Percentiles rank a stretch among this genome's conserved stretches.
Conservation (phyloP, 1,140 invertebrate species). For the Drosophila lacertosa region DNA sequence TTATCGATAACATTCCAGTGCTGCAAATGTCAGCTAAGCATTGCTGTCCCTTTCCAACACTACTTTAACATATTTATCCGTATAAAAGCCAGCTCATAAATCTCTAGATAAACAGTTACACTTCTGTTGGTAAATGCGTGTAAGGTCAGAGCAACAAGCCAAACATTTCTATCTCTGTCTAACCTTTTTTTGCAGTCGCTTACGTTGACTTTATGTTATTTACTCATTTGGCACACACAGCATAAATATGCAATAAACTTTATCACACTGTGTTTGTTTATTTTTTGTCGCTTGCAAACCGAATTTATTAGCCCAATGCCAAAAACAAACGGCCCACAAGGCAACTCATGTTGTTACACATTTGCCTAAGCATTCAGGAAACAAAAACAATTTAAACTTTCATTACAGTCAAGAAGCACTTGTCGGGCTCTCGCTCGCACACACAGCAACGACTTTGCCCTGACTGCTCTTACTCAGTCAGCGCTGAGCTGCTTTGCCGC, state of each 20-base stretch:
- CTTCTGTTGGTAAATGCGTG: neutral
- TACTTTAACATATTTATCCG: no score
- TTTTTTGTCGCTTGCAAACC: slow-evolving; percentile 35
- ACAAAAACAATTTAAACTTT: slow-evolving; percentile 77
- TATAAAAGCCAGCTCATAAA: no score
- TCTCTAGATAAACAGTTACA: neutral
- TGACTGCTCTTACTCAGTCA: neutral
- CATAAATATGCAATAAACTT: slow-evolving; percentile 47
- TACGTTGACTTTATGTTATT: no score
- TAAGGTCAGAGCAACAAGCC: neutral
- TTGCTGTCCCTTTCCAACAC: no score
- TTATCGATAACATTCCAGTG: no score
- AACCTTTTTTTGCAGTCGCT: no score
- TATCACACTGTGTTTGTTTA: slow-evolving; percentile 29
- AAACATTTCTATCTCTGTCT: neutral
- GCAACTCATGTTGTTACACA: slow-evolving; percentile 29
- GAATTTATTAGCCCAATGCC: slow-evolving; percentile 56
- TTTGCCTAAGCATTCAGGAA: slow-evolving; percentile 44
- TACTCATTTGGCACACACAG: neutral
- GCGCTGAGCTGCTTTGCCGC: neutral
- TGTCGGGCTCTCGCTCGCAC: slow-evolving; percentile 15
- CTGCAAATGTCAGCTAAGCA: no score
- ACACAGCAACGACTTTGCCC: neutral
- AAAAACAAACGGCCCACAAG: slow-evolving; percentile 18
- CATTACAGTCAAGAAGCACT: slow-evolving; percentile 61